Evolutionary conservation across 2,888 invertebrate species (phyloP).

Genomic region (Meteorus cinctellus): DNA sequence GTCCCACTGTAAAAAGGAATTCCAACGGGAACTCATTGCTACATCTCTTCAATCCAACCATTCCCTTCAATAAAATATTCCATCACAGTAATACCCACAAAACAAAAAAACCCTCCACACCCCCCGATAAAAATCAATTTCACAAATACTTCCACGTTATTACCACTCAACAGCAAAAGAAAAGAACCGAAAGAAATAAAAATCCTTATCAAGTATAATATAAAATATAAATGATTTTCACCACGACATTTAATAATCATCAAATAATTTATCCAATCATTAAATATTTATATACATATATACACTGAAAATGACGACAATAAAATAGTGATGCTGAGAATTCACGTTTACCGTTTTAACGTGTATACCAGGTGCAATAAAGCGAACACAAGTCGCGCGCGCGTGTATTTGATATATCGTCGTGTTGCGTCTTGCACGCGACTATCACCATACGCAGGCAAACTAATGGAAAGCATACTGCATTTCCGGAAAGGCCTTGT

Average conservation of each 20-base stretch:
- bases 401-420: slow-evolving; percentile 39
- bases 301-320: slow-evolving; percentile 14
- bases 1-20: no score
- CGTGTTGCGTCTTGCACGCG: slow-evolving; percentile 34
- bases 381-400: slow-evolving; percentile 24
- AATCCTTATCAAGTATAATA: background rate
- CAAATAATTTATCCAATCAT: slow-evolving; percentile 1
- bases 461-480: slow-evolving; percentile 42
- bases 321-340: slow-evolving; percentile 36
- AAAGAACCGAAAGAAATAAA: no score
- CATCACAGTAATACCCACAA: no score
- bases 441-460: slow-evolving; percentile 35
- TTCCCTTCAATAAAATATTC: no score
- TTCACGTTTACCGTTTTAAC: slow-evolving; percentile 38
- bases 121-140: no score
- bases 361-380: slow-evolving; percentile 28
- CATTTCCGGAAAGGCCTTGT: slow-evolving; percentile 43
- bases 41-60: no score
- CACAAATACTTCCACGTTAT: no score
- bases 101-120: no score
- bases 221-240: background rate
- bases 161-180: no score
- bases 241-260: background rate
- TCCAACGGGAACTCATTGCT: no score
- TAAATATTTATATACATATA: background rate